A percentile compares a stretch with the other conserved stretches of the same genome.
These are phyloP conservation scores for Erannis defoliaria DNA, from an alignment of 2,888 invertebrate genomes.

Conservation along the genomic window DNA sequence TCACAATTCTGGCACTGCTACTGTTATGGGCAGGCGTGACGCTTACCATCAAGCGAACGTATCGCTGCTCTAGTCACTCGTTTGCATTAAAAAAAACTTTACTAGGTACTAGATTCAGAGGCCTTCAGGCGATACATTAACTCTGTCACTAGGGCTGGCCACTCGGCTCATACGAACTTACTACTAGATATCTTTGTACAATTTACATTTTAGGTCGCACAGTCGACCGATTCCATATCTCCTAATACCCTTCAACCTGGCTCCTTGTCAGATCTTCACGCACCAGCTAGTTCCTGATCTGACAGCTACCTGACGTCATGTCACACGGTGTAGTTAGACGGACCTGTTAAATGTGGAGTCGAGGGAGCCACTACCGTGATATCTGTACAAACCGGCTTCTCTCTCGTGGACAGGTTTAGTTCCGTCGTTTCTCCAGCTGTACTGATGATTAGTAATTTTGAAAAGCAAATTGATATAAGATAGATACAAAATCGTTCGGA, in stretches of 20 bases:
- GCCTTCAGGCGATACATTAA: too few species aligned
- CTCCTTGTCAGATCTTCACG: neutral
- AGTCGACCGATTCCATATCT: neutral
- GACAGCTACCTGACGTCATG: neutral
- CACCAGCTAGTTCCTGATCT: slow-evolving; percentile 1
- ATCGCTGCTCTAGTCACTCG: too few species aligned
- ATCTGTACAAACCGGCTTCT: neutral
- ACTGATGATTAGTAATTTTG: neutral
- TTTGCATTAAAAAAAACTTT: too few species aligned
- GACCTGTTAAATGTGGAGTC: too few species aligned
- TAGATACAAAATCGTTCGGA: slow-evolving; percentile 24
- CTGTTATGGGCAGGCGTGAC: too few species aligned
- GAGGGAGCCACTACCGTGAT: neutral
- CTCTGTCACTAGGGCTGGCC: too few species aligned
- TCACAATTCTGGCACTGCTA: too few species aligned
- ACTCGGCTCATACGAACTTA: too few species aligned
- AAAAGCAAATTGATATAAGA: slow-evolving; percentile 7
- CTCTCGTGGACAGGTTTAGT: neutral
- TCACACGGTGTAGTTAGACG: neutral
- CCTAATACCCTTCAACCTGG: neutral
- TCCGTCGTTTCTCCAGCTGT: neutral
- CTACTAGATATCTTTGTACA: too few species aligned
- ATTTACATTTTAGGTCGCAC: neutral
- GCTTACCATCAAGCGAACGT: too few species aligned
- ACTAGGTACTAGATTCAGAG: too few species aligned